phyloP scores from a whole-genome alignment of 23 tunicate species.

The Clavelina lepadiformis region DNA sequence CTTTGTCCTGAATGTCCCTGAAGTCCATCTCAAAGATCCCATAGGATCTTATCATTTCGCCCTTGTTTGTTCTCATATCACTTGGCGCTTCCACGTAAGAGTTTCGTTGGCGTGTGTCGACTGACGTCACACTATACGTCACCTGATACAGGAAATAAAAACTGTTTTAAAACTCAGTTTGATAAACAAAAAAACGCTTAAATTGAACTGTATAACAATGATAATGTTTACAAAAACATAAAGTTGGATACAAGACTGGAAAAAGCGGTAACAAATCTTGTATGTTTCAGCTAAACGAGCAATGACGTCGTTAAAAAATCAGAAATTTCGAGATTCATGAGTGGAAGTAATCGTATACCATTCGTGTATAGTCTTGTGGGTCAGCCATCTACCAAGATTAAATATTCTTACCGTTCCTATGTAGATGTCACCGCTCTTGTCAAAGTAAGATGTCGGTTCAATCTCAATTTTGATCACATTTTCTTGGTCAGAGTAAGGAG shows the following conservation, averaged over 20 bases:
- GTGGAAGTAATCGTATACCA: too few relatives aligned
- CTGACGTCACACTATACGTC: slow-evolving; percentile 31
- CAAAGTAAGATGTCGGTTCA: slow-evolving; percentile 43
- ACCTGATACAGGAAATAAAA: too few relatives aligned
- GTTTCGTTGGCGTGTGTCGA: slow-evolving; percentile 52
- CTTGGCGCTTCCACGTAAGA: slow-evolving; percentile 52
- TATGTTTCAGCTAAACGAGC: too few relatives aligned
- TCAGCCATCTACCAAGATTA: background rate
- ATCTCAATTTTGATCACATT: slow-evolving; percentile 15
- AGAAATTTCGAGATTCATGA: too few relatives aligned
- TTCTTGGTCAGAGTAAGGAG: slow-evolving; percentile 5
- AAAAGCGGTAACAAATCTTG: too few relatives aligned
- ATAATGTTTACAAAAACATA: too few relatives aligned
- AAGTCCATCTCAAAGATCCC: slow-evolving; percentile 83
- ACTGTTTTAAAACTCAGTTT: too few relatives aligned
- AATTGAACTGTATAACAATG: too few relatives aligned
- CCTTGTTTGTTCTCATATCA: slow-evolving; percentile 37
- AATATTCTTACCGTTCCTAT: slow-evolving; percentile 16
- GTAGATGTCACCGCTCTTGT: slow-evolving; percentile 40
- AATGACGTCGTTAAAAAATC: too few relatives aligned
- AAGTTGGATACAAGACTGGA: too few relatives aligned
- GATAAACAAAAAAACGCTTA: too few relatives aligned
- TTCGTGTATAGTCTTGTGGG: too few relatives aligned
- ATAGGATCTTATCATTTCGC: slow-evolving; percentile 37
- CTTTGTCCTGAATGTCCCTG: slow-evolving; percentile 10